Evolutionary conservation across 1,140 invertebrate species (phyloP).

Genomic region (Hycleus phaleratus): DNA sequence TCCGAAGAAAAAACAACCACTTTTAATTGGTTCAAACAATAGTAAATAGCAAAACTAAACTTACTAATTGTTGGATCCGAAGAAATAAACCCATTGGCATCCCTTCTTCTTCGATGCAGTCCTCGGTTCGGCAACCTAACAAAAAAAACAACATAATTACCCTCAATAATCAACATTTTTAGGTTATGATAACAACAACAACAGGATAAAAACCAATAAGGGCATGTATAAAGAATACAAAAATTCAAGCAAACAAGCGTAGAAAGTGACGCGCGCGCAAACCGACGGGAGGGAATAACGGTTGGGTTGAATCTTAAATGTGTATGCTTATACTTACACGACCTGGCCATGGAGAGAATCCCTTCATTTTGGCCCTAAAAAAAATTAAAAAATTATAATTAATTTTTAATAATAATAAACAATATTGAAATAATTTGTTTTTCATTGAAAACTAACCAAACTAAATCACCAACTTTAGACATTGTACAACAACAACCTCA

Average conservation of each 20-base stretch:
- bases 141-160: conserved; percentile 9
- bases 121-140: conserved; percentile 65
- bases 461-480: conserved; percentile 61
- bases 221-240: too few species aligned
- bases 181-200: too few species aligned
- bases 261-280: conserved; percentile 22
- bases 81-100: conserved; percentile 85
- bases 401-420: neutral
- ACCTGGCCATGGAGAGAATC: conserved; percentile 87
- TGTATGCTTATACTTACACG: conserved; percentile 61
- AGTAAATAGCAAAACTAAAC: conserved; percentile 39
- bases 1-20: too few species aligned
- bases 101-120: conserved; percentile 57
- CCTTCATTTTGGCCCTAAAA: conserved; percentile 93
- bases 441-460: conserved; percentile 54
- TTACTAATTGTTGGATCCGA: conserved; percentile 91
- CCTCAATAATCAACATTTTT: neutral
- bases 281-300: conserved; percentile 27
- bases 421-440: conserved; percentile 8
- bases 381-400: conserved; percentile 44
- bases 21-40: neutral
- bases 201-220: too few species aligned
- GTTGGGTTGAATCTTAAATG: conserved; percentile 32
- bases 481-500: conserved; percentile 4
- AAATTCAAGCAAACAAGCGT: neutral